phyloP scores from a whole-genome alignment of 2,888 invertebrate species.

The Lasioglossum oenotherae region DNA sequence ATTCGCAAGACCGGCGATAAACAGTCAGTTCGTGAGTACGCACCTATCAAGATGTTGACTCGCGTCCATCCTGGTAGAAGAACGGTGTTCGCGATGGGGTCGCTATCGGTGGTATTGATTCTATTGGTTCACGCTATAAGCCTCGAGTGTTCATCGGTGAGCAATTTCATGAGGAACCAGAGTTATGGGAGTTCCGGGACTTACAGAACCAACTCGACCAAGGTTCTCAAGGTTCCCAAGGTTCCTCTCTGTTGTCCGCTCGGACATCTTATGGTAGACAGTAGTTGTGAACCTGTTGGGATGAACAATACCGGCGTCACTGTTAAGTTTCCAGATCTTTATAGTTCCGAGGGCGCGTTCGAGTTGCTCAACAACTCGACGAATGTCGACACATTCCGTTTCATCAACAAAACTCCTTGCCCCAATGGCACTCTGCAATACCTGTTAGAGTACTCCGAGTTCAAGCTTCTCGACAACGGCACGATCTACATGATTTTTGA shows the following conservation, averaged over 20 bases:
- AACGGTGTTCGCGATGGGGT: background rate
- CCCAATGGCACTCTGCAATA: constrained; percentile 21
- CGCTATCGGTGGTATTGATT: background rate
- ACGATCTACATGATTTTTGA: constrained; percentile 56
- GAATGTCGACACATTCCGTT: constrained; percentile 42
- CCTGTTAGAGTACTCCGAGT: constrained; percentile 50
- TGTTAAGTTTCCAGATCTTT: constrained; percentile 63
- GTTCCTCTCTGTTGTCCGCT: constrained; percentile 72
- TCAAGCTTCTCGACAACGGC: constrained; percentile 70
- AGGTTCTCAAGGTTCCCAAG: constrained; percentile 33
- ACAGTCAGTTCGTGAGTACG: constrained; percentile 15
- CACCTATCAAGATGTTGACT: constrained; percentile 30
- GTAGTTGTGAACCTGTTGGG: constrained; percentile 12
- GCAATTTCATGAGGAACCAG: too few relatives aligned
- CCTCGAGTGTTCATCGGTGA: background rate
- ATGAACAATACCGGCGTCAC: background rate
- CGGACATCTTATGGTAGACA: background rate
- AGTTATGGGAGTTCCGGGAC: too few relatives aligned
- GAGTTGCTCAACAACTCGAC: background rate
- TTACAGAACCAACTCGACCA: background rate
- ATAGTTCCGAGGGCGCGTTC: constrained; percentile 51
- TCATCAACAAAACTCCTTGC: constrained; percentile 67
- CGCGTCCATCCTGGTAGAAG: background rate
- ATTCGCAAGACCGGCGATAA: constrained; percentile 17
- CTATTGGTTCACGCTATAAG: background rate